Base-by-base conservation (phyloP, 2,888 invertebrate genomes). In the Hirtodrosophila duncani region DNA sequence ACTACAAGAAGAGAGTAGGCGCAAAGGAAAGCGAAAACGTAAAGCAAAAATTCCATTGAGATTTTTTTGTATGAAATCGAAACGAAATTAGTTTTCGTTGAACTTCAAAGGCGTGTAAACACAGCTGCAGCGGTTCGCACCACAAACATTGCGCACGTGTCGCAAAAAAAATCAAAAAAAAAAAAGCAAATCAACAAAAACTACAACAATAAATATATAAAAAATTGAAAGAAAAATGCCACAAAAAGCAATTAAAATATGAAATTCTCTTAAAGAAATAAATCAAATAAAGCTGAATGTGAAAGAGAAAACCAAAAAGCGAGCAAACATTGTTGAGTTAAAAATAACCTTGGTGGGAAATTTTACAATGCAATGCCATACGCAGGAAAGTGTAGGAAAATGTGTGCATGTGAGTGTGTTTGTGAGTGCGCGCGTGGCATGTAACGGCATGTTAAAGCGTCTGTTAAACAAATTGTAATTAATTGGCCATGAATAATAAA, bases 31-130 rank as follows among this genome's bases (percentile, higher is more conserved):
- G 79, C 62, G 61, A 78, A 81, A 81, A 64, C 71, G 81, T 75
- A 79, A 75, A 60, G 75, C 65, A 53, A 69, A 63, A 79, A 71
- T 84, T 81, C 83, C 79, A 82, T 80, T 81, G 82, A 78, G 81
- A 66, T 67, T 78, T 82, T 75, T 66, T 64, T 50, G 23, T 68
- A 69, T 68, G 69, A 82, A 84, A 84, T 84, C 85, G 83, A 84
- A 80, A 72, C 67, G 72, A 81, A 83, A 85, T 84, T 85, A 84
- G 84, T 84, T 84, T 84, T 83, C 84, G 85, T 83, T 84, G 85
- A 84, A 84, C 85, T 84, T 84, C 74, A 83, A 83, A 78, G 68
- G 78, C 81, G 77, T 78, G 63, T 70, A 81, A 84, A 84, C 81
- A 80, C 57, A 60, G 67, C 64, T 63, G 53, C 46, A 60, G 63